These are phyloP conservation scores for Acanthornis magna DNA, from an alignment of 2,797 vertebrate genomes.

Conservation along the genomic window DNA sequence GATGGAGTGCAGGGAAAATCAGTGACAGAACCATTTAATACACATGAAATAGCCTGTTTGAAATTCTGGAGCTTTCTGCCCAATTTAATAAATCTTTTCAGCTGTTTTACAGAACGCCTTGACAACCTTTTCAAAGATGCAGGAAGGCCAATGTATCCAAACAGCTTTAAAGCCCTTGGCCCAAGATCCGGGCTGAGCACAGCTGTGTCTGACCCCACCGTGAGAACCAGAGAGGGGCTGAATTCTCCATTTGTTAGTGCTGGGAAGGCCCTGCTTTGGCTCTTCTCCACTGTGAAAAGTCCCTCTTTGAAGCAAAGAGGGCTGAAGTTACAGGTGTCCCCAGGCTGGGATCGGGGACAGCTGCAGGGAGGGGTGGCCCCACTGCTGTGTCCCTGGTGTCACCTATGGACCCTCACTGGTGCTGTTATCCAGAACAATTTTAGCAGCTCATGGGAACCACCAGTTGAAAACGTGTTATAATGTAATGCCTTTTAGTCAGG, in stretches of 20 bases:
- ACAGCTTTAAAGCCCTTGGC: conserved; percentile 31
- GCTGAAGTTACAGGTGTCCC: conserved; percentile 26
- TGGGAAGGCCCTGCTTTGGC: conserved; percentile 27
- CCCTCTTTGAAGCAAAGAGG: not conserved
- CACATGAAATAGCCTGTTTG: not conserved
- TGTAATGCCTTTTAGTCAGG: not conserved
- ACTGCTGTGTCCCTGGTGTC: not conserved
- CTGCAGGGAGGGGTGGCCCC: conserved; percentile 12
- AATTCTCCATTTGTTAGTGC: not conserved
- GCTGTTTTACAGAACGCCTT: not conserved
- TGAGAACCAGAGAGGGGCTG: conserved; percentile 50
- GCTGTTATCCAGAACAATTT: not conserved
- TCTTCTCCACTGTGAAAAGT: conserved; percentile 33
- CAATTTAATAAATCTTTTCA: conserved; percentile 34
- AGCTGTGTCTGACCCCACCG: conserved; percentile 39
- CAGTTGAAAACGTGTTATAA: not conserved
- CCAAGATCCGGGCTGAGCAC: not conserved
- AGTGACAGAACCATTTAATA: not conserved
- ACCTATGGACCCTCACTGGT: not conserved
- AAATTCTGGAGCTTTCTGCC: conserved; percentile 14
- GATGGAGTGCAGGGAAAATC: not conserved
- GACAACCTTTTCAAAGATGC: conserved; percentile 19
- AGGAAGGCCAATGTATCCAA: not conserved
- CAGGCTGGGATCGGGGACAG: not conserved
- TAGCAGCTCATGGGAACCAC: not conserved